Conservation (phyloP, 2,888 invertebrate genomes). For the Enchytraeus crypticus region DNA sequence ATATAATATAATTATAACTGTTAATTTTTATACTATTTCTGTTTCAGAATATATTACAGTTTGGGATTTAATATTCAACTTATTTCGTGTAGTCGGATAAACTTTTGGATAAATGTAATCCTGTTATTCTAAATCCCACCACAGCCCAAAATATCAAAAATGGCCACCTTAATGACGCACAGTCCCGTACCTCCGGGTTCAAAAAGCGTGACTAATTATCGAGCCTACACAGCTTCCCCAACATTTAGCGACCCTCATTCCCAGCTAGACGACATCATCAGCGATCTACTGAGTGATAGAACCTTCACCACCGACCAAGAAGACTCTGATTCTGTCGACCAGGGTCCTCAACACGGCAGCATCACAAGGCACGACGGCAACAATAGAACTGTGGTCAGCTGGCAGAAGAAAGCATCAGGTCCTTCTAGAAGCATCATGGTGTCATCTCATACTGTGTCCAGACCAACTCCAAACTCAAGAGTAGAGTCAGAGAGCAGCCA, state of each 20-base stretch:
- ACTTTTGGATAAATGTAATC: no score
- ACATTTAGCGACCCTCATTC: background rate
- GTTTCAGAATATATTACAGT: no score
- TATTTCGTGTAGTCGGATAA: no score
- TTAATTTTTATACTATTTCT: no score
- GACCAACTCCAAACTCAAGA: conserved; percentile 3
- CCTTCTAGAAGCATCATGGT: conserved; percentile 18
- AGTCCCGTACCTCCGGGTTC: background rate
- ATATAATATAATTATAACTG: no score
- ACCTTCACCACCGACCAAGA: conserved; percentile 17
- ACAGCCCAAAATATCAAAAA: no score
- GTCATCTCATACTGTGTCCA: conserved; percentile 16
- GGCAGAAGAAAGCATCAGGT: conserved; percentile 25
- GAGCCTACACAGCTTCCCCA: background rate
- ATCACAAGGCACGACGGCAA: conserved; percentile 26
- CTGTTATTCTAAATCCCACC: no score
- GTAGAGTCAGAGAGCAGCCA: background rate
- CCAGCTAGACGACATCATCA: conserved; percentile 44
- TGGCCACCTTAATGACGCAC: background rate
- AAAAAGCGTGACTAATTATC: no score
- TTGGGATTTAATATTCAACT: no score
- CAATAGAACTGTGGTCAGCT: conserved; percentile 22
- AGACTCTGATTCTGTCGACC: background rate
- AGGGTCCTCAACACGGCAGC: conserved; percentile 10
- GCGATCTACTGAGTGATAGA: conserved; percentile 42